Evolutionary conservation across 2,113 vertebrate species (phyloP).

Genomic region (Odontophorus gujanensis): DNA sequence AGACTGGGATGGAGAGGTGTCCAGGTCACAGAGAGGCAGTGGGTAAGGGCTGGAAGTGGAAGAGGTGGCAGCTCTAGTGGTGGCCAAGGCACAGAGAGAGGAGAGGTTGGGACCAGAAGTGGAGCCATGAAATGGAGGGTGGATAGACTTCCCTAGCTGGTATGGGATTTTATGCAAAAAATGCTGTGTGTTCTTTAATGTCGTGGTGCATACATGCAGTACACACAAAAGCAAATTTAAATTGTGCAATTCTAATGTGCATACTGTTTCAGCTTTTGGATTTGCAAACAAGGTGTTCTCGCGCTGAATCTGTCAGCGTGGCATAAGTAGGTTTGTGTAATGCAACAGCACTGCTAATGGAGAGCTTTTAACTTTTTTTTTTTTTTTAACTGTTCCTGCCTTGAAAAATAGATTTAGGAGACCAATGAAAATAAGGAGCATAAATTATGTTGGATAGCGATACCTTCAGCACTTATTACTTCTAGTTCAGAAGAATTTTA

Average conservation of each 20-base stretch:
- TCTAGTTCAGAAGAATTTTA: background rate
- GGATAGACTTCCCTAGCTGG: background rate
- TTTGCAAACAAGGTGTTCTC: background rate
- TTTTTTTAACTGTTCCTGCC: background rate
- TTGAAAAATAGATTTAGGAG: background rate
- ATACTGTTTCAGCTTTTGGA: background rate
- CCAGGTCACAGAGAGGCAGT: accelerated
- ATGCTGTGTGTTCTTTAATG: background rate
- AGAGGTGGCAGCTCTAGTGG: background rate
- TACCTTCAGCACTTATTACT: background rate
- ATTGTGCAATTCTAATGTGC: background rate
- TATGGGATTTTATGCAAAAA: background rate
- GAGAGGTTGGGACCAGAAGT: background rate
- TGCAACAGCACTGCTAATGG: background rate
- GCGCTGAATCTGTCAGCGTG: background rate
- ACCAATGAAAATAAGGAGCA: background rate
- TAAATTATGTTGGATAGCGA: background rate
- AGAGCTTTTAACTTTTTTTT: background rate
- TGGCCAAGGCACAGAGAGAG: background rate
- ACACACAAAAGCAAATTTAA: background rate
- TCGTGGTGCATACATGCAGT: background rate
- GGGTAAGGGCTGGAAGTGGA: background rate
- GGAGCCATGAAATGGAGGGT: accelerated
- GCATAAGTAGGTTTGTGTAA: background rate
- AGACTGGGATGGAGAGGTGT: background rate